A percentile compares a stretch with the other conserved stretches of the same genome.
phyloP scores from a whole-genome alignment of 2,113 vertebrate genomes.

The Podarcis raffonei region DNA sequence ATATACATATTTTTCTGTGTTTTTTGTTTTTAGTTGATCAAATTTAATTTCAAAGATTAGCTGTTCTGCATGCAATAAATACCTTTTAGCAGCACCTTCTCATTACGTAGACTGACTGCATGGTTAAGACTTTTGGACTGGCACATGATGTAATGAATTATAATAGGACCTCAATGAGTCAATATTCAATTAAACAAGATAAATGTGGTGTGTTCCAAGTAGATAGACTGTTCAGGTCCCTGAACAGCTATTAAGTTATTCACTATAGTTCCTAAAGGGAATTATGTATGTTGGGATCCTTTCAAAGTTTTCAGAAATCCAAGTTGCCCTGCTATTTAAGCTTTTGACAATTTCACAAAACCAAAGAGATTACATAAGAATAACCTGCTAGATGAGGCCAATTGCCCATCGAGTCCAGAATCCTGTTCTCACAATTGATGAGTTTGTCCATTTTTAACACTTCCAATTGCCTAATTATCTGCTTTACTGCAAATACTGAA shows the following conservation, averaged over 20 bases:
- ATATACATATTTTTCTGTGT: background rate
- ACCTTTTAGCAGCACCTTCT: background rate
- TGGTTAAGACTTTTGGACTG: background rate
- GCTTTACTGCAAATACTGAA: conserved; percentile 27
- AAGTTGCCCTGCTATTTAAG: background rate
- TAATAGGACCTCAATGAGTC: conserved; percentile 1
- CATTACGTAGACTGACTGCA: background rate
- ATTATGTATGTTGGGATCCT: background rate
- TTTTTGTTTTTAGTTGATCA: background rate
- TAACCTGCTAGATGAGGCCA: too few relatives aligned
- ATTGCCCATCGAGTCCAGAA: too few relatives aligned
- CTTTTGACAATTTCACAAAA: background rate
- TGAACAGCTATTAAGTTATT: background rate
- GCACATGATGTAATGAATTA: conserved; percentile 19
- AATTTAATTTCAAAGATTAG: background rate
- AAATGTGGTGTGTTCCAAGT: background rate
- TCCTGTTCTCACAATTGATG: background rate
- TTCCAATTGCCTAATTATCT: conserved; percentile 46
- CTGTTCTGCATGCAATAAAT: background rate
- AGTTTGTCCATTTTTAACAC: conserved; percentile 24
- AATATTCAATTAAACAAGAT: conserved; percentile 12
- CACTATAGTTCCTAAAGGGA: background rate
- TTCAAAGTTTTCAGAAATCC: background rate
- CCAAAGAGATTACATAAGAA: background rate
- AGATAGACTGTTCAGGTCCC: background rate